Evolutionary conservation across 2,888 invertebrate species (phyloP), one percentile per base, ranked within the genome.

Genomic region (Lymantria monacha): DNA sequence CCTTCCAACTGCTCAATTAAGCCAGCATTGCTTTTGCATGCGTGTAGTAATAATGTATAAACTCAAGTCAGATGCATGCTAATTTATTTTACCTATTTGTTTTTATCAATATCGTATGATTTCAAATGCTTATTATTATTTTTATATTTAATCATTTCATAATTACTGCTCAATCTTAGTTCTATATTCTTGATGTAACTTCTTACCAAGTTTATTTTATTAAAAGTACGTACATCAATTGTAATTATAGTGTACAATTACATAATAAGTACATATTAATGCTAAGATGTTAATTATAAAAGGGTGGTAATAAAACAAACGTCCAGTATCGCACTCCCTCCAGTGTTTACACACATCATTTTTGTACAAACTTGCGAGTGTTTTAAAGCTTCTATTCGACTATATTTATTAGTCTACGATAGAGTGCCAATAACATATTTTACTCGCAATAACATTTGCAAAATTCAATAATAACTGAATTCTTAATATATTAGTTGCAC

Each of bases 271-370:
- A 66, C 47, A 59, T 55, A 59, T 67, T 71, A 65, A 64, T 50
- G 50, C 51, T 74, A 76, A 74, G 69, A 63, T 72, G 61, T 69
- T 66, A 74, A 73, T 64, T 76, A 74, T 83, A 81, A 80, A 81
- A 81, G 73, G 79, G 81, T 80, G 72, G 72, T 76, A 70, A 43
- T 69, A 82, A 82, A 79, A 75, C 79, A 81, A 82, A 87, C 91
- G 90, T 90, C 91, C 91, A 90, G 85, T 88, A 87, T 90, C 90
- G 87, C 88, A 87, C 89, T 91, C 91, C 91, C 90, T 90, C 91
- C 91, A 91, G 82, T 89, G 84, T 86, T 85, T 87, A 83, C 78
- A 89, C 84, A 88, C 85, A 79, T 76, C 69, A 79, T 81, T 87
- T 83, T 88, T 90, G 87, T 89, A 89, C 81, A 87, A 85, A 88